Evolutionary conservation across 2,113 vertebrate genomes (phyloP).

Genomic region (Anguilla japonica): DNA sequence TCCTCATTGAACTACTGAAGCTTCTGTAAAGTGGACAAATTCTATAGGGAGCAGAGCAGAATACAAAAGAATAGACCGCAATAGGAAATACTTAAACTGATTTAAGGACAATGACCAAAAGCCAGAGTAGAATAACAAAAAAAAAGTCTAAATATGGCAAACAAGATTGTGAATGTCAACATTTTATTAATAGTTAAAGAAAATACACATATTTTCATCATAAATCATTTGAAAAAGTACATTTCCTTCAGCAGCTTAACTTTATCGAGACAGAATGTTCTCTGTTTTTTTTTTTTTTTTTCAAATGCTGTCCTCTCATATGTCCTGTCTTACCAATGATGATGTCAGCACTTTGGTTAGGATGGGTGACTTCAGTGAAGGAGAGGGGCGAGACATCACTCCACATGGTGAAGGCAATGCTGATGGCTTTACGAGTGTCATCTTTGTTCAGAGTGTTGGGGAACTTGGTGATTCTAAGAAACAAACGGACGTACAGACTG

Average conservation of each 20-base stretch:
- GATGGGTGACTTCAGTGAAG: slow-evolving; percentile 63
- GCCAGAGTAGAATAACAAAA: background rate
- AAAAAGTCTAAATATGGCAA: background rate
- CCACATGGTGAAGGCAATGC: slow-evolving; percentile 77
- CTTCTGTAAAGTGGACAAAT: background rate
- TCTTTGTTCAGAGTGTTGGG: slow-evolving; percentile 73
- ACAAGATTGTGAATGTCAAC: background rate
- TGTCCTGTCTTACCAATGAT: slow-evolving; percentile 62
- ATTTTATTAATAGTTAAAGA: background rate
- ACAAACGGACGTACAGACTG: background rate
- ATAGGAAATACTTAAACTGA: no score
- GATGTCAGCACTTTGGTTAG: slow-evolving; percentile 65
- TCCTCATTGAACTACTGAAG: background rate
- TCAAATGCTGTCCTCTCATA: background rate
- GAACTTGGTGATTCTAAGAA: slow-evolving; percentile 68
- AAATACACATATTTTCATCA: background rate
- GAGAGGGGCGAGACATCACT: slow-evolving; percentile 75
- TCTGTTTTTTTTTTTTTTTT: background rate
- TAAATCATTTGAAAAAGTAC: background rate
- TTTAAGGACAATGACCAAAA: no score
- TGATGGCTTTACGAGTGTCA: slow-evolving; percentile 73
- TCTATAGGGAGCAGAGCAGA: background rate
- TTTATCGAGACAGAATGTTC: background rate
- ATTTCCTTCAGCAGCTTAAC: background rate
- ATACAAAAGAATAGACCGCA: background rate